Evolutionary conservation across 2,888 invertebrate genomes (phyloP).

Genomic region (Branchellion lobata): DNA sequence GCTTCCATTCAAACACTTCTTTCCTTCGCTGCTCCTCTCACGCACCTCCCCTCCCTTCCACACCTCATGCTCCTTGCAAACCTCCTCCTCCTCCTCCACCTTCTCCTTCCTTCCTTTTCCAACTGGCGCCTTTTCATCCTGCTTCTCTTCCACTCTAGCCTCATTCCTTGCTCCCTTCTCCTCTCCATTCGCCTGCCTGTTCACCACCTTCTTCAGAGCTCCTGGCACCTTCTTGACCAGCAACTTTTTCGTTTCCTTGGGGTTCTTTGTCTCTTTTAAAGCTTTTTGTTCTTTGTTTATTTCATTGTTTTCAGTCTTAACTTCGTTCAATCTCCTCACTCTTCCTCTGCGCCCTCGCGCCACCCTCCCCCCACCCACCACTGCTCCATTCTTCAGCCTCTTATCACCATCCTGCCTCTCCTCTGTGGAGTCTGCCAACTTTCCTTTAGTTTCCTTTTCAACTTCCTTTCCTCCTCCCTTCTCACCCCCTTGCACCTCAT

Average conservation of each 20-base stretch:
- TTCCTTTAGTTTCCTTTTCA: neutral
- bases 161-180: neutral
- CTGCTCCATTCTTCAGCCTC: neutral
- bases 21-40: neutral
- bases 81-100: constrained; percentile 15
- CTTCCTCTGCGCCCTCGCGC: neutral
- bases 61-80: constrained; percentile 35
- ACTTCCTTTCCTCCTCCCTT: neutral
- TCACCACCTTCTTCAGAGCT: neutral
- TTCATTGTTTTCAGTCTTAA: no score
- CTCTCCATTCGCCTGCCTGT: neutral
- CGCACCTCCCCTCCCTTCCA: constrained; percentile 34
- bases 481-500: neutral
- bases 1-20: neutral
- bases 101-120: constrained; percentile 36
- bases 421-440: neutral
- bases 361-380: neutral
- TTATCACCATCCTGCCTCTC: neutral
- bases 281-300: no score
- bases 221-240: neutral
- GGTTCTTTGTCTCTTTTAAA: neutral
- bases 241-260: neutral
- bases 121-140: constrained; percentile 42
- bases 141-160: constrained; percentile 16
- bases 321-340: neutral